phyloP scores from a whole-genome alignment of 1,140 invertebrate genomes.

The Drosophila navojoa region DNA sequence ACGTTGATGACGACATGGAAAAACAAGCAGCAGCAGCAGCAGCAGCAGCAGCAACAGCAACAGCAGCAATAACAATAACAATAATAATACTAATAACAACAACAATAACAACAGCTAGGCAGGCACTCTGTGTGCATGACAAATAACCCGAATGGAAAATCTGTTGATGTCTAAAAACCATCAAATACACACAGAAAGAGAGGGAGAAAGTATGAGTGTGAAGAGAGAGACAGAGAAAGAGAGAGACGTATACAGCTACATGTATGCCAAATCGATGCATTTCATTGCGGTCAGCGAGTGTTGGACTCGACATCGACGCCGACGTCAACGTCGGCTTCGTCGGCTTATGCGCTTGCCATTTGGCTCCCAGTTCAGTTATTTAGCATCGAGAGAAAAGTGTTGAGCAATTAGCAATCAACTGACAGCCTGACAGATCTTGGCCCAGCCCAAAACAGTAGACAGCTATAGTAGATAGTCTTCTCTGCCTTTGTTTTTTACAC shows the following conservation, averaged over 20 bases:
- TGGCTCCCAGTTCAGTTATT: conserved; percentile 34
- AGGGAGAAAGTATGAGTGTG: not conserved
- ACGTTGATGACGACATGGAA: conserved; percentile 42
- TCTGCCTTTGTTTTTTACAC: not conserved
- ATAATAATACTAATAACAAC: conserved; percentile 17
- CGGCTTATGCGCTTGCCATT: conserved; percentile 6
- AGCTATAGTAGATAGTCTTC: no score
- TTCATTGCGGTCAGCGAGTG: conserved; percentile 29
- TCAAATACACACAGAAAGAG: conserved; percentile 27
- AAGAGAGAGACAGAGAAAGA: not conserved
- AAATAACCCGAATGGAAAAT: conserved; percentile 78
- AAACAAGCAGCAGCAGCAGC: conserved; percentile 38
- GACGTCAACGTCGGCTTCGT: not conserved
- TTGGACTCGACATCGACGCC: not conserved
- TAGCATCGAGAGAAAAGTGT: conserved; percentile 31
- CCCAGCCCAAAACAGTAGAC: not conserved
- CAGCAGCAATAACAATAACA: conserved; percentile 39
- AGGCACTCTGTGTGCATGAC: conserved; percentile 55
- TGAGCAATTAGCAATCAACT: conserved; percentile 47
- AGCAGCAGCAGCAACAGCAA: conserved; percentile 21
- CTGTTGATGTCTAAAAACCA: conserved; percentile 75
- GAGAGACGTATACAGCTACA: conserved; percentile 7
- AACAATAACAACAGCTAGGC: conserved; percentile 24
- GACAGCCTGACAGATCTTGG: conserved; percentile 18
- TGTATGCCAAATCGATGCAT: conserved; percentile 64